Base-by-base conservation (phyloP, 2,888 invertebrate species). In the Eristalis pertinax region DNA sequence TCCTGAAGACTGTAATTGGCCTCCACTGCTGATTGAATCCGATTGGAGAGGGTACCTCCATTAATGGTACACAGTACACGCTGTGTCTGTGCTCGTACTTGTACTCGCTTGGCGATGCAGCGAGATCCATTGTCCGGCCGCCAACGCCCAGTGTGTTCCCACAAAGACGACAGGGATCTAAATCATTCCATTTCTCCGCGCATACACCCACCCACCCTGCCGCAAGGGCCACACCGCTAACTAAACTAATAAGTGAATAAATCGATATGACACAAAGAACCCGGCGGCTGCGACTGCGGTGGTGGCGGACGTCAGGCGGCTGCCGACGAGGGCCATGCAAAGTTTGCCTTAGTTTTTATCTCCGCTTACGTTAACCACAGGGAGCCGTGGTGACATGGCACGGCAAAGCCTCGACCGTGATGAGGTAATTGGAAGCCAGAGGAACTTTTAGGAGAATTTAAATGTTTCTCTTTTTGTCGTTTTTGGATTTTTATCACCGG, bases 1-100 rank as follows among this genome's bases (percentile, higher is more conserved):
- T 83, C 87, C 87, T 76, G 84, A 79, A 74, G 68, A 58, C 84
- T 69, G 79, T 87, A 87, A 87, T 87, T 87, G 87, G 87, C 68
- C 41, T 85, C 76, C 63, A 43, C 35, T 83, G 62, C 79, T 87
- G 79, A 87, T 83, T 83, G 79, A 87, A 83, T 58, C 72, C 79
- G 86, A 87, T 73, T 80, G 79, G 87, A 80, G 87, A 63, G 70
- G 86, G 60, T 58, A 73, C 64, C 65, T 72, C 79, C 80, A 84
- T 80, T 80, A 84, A 79, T 32, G 73, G 67, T n/a, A 24, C 67
- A 38, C 72, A 80, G 1, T n/a, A 5, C 7, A 5, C 32, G 26
- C 43, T 64, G 68, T 58, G 64, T 63, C 62, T 50, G 38, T 69
- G 38, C 26, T 38, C 38, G 41, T n/a, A 26, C 24, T 35, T 24